A percentile compares a stretch with the other conserved stretches of the same genome.
Conservation (phyloP, 1,140 invertebrate genomes). For the Brachionus manjavacas region DNA sequence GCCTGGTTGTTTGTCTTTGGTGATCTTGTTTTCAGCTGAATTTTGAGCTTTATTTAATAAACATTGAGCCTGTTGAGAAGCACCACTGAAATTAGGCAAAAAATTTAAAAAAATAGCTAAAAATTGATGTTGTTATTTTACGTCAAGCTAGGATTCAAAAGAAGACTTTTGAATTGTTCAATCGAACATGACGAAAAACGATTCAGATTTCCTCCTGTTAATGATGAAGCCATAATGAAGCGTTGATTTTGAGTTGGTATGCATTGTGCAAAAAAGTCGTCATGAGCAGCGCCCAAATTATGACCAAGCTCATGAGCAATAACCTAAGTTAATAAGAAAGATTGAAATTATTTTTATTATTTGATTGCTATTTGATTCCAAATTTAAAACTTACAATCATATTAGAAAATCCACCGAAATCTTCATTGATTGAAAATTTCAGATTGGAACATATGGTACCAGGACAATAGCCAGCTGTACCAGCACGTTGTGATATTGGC, state of each 20-base stretch:
- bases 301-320: conserved; percentile 37
- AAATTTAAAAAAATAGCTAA: neutral
- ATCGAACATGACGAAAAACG: conserved; percentile 30
- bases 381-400: neutral
- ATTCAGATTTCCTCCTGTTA: neutral
- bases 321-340: neutral
- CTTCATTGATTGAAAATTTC: conserved; percentile 34
- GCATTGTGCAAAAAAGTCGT: neutral
- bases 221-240: conserved; percentile 15
- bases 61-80: neutral
- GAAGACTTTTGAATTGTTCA: neutral
- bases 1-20: neutral
- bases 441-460: neutral
- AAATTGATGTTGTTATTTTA: neutral
- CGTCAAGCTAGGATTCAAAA: neutral
- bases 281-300: neutral
- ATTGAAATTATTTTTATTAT: too few species aligned
- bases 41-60: neutral
- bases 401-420: conserved; percentile 29
- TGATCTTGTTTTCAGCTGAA: neutral
- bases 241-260: neutral
- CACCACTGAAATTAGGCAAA: neutral
- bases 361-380: neutral
- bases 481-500: neutral
- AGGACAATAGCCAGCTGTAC: neutral